Base-by-base conservation (phyloP, 2,797 vertebrate species). In the Pseudopleuronectes americanus region DNA sequence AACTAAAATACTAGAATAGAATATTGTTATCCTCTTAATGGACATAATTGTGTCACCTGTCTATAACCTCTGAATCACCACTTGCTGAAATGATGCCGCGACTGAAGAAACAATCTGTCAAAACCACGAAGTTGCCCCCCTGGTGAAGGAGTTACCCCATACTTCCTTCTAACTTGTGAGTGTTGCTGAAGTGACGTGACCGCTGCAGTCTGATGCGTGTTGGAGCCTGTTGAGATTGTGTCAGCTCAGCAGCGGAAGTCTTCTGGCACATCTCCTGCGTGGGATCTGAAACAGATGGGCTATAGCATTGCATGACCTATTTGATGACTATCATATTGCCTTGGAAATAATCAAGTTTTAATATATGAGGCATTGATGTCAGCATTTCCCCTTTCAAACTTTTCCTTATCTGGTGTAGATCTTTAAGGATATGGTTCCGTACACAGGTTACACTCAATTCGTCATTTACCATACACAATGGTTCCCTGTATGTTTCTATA, bases 151-250 rank as follows among this genome's bases (percentile, higher is more conserved):
- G n/a, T 85, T 72, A 17, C 76, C 1, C 14, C 74, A 81, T 16
- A 78, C 63, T 56, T 74, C 65, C 67, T 64, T 59, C 57, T 67
- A 14, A 16, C 55, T 28, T 49, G 43, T 60, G 51, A 71, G 1
- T 0, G 6, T 16, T 19, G 4, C 43, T 16, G 17, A 0, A 8
- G 8, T 69, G 80, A 81, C 71, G 66, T 63, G 6, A 2, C 36
- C 0, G 12, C 33, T 21, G 3, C 14, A 0, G 16, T 1, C 4
- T 19, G 54, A 76, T 75, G 10, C 54, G 4, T 84, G 88, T 81
- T 48, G 28, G 31, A 76, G 43, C 87, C 38, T 81, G 88, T 52
- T 57, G n/a, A 22, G 6, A 1, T 68, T 76, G 53, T 36, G 2
- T 71, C 59, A 78, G 3, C 3, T 31, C 2, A 1, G 3, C 6